phyloP scores from a whole-genome alignment of 2,888 invertebrate genomes.

The Dolichopus griseipennis region DNA sequence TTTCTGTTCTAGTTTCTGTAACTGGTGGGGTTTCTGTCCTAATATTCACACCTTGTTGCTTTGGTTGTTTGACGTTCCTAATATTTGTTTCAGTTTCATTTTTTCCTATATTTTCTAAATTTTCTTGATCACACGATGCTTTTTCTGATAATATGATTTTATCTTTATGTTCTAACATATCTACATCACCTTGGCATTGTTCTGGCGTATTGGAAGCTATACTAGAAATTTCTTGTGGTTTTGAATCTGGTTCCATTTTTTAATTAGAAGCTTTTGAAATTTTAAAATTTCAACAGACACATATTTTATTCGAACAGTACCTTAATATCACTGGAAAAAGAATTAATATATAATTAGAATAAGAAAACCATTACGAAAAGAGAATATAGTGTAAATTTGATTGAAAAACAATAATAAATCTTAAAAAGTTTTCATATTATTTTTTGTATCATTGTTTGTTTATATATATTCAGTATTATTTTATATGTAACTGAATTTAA shows the following conservation, averaged over 20 bases:
- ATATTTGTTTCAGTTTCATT: background rate
- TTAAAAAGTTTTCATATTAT: too few relatives aligned
- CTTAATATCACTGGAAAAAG: too few relatives aligned
- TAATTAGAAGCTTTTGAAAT: background rate
- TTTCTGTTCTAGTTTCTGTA: background rate
- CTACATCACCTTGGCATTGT: conserved; percentile 8
- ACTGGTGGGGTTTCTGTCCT: conserved; percentile 8
- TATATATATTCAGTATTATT: too few relatives aligned
- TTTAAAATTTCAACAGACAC: background rate
- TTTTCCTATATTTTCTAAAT: background rate
- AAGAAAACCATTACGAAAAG: too few relatives aligned
- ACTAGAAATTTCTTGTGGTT: conserved; percentile 2
- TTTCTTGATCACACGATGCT: background rate
- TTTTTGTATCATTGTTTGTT: too few relatives aligned
- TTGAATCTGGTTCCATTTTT: background rate
- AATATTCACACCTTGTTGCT: background rate
- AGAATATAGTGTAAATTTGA: too few relatives aligned
- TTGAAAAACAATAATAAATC: too few relatives aligned
- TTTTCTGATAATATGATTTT: background rate
- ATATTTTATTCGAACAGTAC: background rate
- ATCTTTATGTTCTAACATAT: conserved; percentile 1
- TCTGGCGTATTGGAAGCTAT: conserved; percentile 9
- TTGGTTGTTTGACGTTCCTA: background rate
- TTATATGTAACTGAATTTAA: too few relatives aligned
- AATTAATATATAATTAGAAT: too few relatives aligned